Evolutionary conservation across 2,113 vertebrate genomes (phyloP).

Genomic region (Gnathonemus longibarbis): DNA sequence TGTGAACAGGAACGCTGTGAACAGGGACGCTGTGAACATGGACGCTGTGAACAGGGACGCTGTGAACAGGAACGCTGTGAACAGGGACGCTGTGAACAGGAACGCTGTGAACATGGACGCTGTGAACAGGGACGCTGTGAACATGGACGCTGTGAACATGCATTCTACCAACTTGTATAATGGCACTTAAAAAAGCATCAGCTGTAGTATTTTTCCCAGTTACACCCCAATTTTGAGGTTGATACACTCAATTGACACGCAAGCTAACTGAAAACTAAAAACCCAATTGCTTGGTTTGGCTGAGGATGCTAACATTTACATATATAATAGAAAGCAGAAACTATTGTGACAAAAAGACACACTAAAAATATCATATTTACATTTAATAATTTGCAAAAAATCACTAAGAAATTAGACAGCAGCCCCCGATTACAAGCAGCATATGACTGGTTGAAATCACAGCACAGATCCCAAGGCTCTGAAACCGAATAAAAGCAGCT

Average conservation of each 20-base stretch:
- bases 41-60: too few species aligned
- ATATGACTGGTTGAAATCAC: background rate
- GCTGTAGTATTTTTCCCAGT: background rate
- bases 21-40: too few species aligned
- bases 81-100: too few species aligned
- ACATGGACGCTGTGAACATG: background rate
- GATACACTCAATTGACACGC: background rate
- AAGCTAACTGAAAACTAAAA: background rate
- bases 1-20: too few species aligned
- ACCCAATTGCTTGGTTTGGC: background rate
- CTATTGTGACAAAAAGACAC: background rate
- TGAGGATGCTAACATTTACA: background rate
- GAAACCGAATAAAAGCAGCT: background rate
- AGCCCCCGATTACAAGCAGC: background rate
- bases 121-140: background rate
- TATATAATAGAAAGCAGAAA: background rate
- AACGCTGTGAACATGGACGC: too few species aligned
- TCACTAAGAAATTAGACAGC: background rate
- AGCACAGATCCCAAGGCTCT: background rate
- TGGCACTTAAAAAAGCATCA: background rate
- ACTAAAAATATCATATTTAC: background rate
- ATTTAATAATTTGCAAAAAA: background rate
- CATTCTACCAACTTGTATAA: background rate
- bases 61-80: too few species aligned
- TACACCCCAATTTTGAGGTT: background rate